A percentile compares a stretch with the other conserved stretches of the same genome.
Evolutionary conservation across 2,888 invertebrate species (phyloP).

Genomic region (Bembecia ichneumoniformis): DNA sequence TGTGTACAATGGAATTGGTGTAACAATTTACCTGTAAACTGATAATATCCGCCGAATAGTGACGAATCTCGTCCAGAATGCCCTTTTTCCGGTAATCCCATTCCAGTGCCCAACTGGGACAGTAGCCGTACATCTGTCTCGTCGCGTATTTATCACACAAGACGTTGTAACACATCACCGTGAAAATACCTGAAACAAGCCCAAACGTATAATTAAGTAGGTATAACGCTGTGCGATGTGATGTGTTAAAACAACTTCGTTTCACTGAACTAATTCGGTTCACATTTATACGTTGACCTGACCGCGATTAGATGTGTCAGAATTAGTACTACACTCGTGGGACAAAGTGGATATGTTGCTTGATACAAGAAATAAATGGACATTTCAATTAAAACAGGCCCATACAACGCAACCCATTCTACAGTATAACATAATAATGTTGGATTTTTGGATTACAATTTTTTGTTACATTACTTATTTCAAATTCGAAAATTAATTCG

Average conservation of each 20-base stretch:
- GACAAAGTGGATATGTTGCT: constrained; percentile 33
- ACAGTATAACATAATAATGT: no score
- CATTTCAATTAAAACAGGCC: constrained; percentile 28
- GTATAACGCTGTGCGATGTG: no score
- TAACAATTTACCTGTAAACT: constrained; percentile 74
- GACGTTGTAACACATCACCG: constrained; percentile 99
- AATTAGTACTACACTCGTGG: constrained; percentile 28
- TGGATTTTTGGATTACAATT: no score
- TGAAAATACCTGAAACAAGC: constrained; percentile 85
- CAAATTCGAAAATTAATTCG: no score
- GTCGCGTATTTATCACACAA: constrained; percentile 99
- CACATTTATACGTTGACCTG: constrained; percentile 1
- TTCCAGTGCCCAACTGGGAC: constrained; percentile 98
- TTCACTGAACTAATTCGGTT: constrained; percentile 3
- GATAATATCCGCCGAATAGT: constrained; percentile 97
- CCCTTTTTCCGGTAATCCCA: constrained; percentile 99
- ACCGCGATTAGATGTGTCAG: constrained; percentile 35
- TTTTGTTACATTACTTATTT: no score
- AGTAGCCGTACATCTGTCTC: constrained; percentile 98
- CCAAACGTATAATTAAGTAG: neutral
- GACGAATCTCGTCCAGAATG: constrained; percentile 95
- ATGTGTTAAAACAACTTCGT: no score
- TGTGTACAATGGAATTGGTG: no score
- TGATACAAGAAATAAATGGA: constrained; percentile 42
- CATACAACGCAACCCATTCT: neutral